Conservation (phyloP, 2,113 vertebrate species). For the Leuciscus idus region DNA sequence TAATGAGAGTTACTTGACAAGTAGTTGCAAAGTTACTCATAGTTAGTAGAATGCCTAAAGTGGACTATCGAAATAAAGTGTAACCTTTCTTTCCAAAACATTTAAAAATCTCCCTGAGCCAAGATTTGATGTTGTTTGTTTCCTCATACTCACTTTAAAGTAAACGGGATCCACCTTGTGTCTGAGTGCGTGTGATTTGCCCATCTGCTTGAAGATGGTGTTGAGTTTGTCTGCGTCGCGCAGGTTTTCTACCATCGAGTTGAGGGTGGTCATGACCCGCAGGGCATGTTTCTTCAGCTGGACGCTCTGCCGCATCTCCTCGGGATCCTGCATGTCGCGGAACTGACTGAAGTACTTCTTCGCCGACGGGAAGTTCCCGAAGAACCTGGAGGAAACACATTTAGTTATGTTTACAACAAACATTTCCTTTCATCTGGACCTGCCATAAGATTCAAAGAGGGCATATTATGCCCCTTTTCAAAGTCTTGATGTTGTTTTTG, state of each 20-base stretch:
- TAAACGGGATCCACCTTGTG: conserved; percentile 94
- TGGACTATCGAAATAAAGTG: too few species aligned
- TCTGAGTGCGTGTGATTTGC: conserved; percentile 86
- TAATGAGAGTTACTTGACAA: too few species aligned
- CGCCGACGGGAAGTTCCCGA: conserved; percentile 88
- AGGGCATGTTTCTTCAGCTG: conserved; percentile 86
- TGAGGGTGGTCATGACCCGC: conserved; percentile 79
- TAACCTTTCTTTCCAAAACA: too few species aligned
- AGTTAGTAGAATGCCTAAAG: too few species aligned
- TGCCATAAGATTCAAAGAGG: not conserved
- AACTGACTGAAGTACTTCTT: conserved; percentile 97
- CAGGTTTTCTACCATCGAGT: conserved; percentile 86
- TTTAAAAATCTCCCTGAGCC: too few species aligned
- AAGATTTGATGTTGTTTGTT: not conserved
- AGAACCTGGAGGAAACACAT: conserved; percentile 79
- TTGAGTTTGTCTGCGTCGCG: conserved; percentile 83
- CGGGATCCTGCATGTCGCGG: conserved; percentile 71
- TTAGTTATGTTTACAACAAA: not conserved
- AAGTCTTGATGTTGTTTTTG: too few species aligned
- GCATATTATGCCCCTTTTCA: too few species aligned
- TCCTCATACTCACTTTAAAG: conserved; percentile 84
- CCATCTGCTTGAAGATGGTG: conserved; percentile 82
- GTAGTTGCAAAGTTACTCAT: too few species aligned
- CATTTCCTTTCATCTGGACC: not conserved
- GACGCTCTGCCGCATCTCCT: conserved; percentile 71